Evolutionary conservation across 2,888 invertebrate genomes (phyloP).

Genomic region (Lepidochitona cinerea): DNA sequence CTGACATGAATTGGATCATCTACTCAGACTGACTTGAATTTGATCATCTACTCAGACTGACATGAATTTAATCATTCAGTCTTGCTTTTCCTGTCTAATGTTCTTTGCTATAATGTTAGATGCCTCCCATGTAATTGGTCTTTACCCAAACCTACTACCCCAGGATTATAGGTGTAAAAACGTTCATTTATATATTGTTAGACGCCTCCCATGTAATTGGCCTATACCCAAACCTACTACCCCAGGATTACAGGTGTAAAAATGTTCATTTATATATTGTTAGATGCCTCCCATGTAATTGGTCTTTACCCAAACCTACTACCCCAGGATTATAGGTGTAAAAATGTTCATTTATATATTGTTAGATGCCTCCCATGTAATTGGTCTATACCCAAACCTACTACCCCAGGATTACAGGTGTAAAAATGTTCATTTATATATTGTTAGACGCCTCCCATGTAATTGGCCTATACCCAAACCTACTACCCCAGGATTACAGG

Average conservation of each 20-base stretch:
- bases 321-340: slow-evolving; percentile 75
- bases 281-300: slow-evolving; percentile 96
- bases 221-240: slow-evolving; percentile 90
- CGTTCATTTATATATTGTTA: too few species aligned
- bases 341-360: too few species aligned
- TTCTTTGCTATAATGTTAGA: too few species aligned
- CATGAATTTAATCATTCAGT: too few species aligned
- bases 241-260: slow-evolving; percentile 75
- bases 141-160: slow-evolving; percentile 91
- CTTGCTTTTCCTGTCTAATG: too few species aligned
- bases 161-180: slow-evolving; percentile 74
- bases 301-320: slow-evolving; percentile 92
- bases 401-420: slow-evolving; percentile 76
- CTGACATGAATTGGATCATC: too few species aligned
- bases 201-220: slow-evolving; percentile 97
- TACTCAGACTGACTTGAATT: too few species aligned
- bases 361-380: slow-evolving; percentile 96
- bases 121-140: slow-evolving; percentile 93
- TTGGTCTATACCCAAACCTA: slow-evolving; percentile 92
- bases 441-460: slow-evolving; percentile 90
- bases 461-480: slow-evolving; percentile 92
- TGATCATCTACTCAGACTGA: too few species aligned
- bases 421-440: too few species aligned
- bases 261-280: too few species aligned
- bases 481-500: slow-evolving; percentile 78